These are phyloP conservation scores for Drosophila tristis DNA, from an alignment of 1,140 invertebrate genomes.

Conservation along the genomic window DNA sequence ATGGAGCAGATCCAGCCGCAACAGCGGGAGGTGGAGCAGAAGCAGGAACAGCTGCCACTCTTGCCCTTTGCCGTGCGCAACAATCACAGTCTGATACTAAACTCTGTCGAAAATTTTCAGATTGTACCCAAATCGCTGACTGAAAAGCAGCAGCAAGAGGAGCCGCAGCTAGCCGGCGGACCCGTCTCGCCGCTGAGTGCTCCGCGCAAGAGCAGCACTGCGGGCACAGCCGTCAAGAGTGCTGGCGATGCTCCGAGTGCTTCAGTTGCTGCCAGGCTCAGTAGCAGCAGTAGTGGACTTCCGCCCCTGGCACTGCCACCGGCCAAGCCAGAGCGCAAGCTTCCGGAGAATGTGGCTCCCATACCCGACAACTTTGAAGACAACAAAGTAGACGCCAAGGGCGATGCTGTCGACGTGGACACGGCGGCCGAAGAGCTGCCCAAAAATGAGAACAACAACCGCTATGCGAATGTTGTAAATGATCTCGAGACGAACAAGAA, in stretches of 20 bases:
- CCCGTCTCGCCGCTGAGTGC: constrained; percentile 64
- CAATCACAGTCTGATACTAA: constrained; percentile 79
- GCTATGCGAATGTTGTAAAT: constrained; percentile 73
- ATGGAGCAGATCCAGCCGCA: constrained; percentile 19
- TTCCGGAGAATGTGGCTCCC: constrained; percentile 81
- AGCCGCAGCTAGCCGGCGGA: constrained; percentile 48
- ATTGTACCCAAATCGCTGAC: constrained; percentile 69
- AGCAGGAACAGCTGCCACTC: constrained; percentile 17
- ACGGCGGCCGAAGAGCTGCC: constrained; percentile 70
- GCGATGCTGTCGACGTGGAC: constrained; percentile 55
- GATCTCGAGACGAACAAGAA: constrained; percentile 67
- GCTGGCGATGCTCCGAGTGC: constrained; percentile 41
- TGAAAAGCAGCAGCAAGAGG: constrained; percentile 54
- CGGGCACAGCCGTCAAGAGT: constrained; percentile 15
- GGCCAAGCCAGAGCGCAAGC: constrained; percentile 70
- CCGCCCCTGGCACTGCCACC: constrained; percentile 68
- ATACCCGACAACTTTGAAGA: constrained; percentile 80
- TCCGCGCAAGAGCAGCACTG: constrained; percentile 62
- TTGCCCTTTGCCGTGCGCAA: constrained; percentile 51
- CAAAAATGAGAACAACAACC: constrained; percentile 79
- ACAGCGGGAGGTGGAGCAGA: constrained; percentile 15
- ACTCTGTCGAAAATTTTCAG: constrained; percentile 85
- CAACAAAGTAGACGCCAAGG: constrained; percentile 40
- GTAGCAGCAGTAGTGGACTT: constrained; percentile 58
- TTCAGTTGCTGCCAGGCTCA: constrained; percentile 50